phyloP scores from a whole-genome alignment of 2,888 invertebrate genomes.

The Nephrotoma appendiculata region DNA sequence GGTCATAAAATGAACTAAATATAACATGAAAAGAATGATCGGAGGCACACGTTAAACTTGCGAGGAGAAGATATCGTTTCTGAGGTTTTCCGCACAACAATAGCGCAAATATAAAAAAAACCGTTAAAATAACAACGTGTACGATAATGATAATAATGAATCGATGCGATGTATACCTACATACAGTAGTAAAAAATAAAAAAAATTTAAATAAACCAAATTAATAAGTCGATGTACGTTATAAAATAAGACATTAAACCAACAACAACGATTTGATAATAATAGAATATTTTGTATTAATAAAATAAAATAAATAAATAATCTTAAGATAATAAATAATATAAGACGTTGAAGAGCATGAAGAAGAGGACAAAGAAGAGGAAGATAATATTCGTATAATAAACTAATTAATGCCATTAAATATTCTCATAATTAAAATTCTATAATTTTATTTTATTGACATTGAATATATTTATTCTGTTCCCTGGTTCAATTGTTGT shows the following conservation, averaged over 20 bases:
- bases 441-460: not conserved
- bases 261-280: not conserved
- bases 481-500: not conserved
- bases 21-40: no score
- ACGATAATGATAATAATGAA: not conserved
- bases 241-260: not conserved
- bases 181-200: not conserved
- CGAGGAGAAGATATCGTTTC: no score
- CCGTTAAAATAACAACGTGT: not conserved
- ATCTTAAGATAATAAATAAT: not conserved
- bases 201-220: not conserved
- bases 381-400: not conserved
- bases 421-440: not conserved
- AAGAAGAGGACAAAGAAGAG: not conserved
- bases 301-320: not conserved
- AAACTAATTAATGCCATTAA: not conserved
- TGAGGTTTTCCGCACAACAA: not conserved
- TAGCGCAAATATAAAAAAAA: not conserved
- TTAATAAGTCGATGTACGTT: not conserved
- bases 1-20: no score
- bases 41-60: no score
- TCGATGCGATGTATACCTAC: not conserved
- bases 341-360: not conserved
- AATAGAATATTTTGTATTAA: not conserved
- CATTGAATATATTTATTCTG: not conserved